Evolutionary conservation across 1,140 invertebrate genomes (phyloP), one percentile per base, ranked within the genome.

Genomic region (Ips nitidus): DNA sequence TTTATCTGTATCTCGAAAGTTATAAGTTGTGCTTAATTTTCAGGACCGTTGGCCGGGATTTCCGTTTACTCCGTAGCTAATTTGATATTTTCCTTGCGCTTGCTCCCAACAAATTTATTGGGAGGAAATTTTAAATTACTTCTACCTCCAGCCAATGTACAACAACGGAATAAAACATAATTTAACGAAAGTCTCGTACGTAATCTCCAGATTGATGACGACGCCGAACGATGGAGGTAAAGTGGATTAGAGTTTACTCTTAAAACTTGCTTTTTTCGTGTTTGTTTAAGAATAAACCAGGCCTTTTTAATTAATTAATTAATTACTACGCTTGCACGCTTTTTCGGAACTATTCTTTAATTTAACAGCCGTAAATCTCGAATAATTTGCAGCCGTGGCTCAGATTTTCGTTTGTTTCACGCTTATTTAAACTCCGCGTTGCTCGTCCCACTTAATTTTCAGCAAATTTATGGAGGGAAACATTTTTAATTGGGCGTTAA

Each of bases 81-180:
- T 59, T 59, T 59, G 42, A 59, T 59, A n/a, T 41, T 40, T 59
- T 59, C 57, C 57, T 59, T 59, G 57, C 37, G 39, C 57, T 59
- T 59, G 57, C 39, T 59, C 7, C 57, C 6, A 59, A 59, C 57
- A 59, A 59, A 59, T 59, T 59, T 59, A 59, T 59, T 59, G 57
- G 41, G 57, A 59, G 57, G 40, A 59, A 59, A 59, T 59, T 59
- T 59, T 59, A 59, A 59, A 59, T 59, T 59, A 59, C 38, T 5
- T 55, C 52, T 38, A 41, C 38, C 39, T 41, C 22, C 45, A 22
- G 45, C 45, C 45, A 59, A 56, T 22, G 57, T n/a, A 59, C 57
- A 42, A 40, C 38, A 40, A 55, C 8, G 37, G 37, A 59, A 59
- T 59, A 59, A 59, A 42, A 41, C 37, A n/a, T 59, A 59, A 59